Conservation (phyloP, 2,113 vertebrate genomes). For the Rhipidura dahli region DNA sequence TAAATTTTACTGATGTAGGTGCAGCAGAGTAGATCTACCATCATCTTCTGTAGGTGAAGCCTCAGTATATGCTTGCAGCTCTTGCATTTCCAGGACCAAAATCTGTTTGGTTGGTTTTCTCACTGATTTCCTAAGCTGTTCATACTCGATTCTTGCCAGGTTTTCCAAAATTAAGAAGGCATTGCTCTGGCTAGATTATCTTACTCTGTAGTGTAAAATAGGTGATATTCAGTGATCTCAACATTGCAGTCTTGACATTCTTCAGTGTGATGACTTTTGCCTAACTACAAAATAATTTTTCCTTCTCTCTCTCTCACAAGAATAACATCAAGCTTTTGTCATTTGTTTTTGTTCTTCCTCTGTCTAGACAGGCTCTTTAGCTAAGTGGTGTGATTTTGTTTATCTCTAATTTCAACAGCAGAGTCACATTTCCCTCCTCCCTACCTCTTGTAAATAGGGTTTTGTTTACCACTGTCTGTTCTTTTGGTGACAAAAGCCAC, state of each 20-base stretch:
- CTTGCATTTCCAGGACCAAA: neutral
- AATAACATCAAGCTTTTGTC: neutral
- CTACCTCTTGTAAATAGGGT: slow-evolving; percentile 38
- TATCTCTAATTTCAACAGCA: slow-evolving; percentile 59
- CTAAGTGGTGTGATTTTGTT: slow-evolving; percentile 64
- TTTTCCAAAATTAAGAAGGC: neutral
- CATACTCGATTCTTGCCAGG: neutral
- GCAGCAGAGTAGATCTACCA: neutral
- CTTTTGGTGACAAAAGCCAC: slow-evolving; percentile 57
- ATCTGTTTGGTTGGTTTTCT: neutral
- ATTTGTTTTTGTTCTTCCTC: slow-evolving; percentile 28
- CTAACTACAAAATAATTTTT: neutral
- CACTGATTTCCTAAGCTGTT: neutral
- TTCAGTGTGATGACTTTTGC: neutral
- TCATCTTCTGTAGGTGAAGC: neutral
- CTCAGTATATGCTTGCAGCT: neutral
- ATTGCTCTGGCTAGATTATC: neutral
- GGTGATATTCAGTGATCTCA: neutral
- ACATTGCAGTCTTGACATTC: neutral
- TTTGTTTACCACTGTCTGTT: slow-evolving; percentile 61
- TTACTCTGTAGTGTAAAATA: neutral
- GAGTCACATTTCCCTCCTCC: slow-evolving; percentile 37
- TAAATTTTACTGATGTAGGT: neutral
- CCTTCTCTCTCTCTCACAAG: neutral
- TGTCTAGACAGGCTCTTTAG: slow-evolving; percentile 68